Evolutionary conservation across 92 coral and sea anemone species (phyloP).

Genomic region (Bergia puertoricense): DNA sequence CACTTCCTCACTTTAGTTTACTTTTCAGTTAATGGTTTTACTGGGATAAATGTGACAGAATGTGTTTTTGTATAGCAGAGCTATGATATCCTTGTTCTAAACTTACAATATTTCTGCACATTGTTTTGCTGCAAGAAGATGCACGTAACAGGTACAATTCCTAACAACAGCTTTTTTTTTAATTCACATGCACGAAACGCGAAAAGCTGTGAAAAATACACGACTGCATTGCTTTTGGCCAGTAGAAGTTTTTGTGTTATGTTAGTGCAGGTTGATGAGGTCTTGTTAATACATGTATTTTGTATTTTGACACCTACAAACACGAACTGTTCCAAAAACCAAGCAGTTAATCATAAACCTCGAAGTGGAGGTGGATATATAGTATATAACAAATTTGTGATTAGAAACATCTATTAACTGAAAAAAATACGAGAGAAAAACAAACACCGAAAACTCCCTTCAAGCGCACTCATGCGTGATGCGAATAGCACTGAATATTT

Average conservation of each 20-base stretch:
- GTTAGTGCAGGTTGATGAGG: not conserved
- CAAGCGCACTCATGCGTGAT: not conserved
- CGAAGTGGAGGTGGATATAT: not conserved
- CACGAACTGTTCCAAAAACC: not conserved
- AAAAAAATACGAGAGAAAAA: not conserved
- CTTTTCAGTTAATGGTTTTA: not conserved
- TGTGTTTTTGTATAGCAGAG: not conserved
- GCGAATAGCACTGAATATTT: not conserved
- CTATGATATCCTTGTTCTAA: not conserved
- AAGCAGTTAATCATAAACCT: not conserved
- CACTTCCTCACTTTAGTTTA: not conserved
- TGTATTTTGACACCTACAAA: not conserved
- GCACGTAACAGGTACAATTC: not conserved
- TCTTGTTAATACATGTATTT: not conserved
- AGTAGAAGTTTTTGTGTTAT: not conserved
- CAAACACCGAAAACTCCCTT: not conserved
- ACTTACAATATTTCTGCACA: not conserved
- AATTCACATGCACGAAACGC: not conserved
- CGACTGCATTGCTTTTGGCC: not conserved
- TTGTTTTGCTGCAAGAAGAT: not conserved
- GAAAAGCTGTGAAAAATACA: not conserved
- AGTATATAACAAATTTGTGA: not conserved
- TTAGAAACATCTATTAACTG: not conserved
- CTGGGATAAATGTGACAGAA: not conserved
- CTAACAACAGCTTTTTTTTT: not conserved